Percentiles rank a stretch among this genome's conserved stretches.
Evolutionary conservation across 2,797 vertebrate genomes (phyloP).

Genomic region (Sparus aurata): DNA sequence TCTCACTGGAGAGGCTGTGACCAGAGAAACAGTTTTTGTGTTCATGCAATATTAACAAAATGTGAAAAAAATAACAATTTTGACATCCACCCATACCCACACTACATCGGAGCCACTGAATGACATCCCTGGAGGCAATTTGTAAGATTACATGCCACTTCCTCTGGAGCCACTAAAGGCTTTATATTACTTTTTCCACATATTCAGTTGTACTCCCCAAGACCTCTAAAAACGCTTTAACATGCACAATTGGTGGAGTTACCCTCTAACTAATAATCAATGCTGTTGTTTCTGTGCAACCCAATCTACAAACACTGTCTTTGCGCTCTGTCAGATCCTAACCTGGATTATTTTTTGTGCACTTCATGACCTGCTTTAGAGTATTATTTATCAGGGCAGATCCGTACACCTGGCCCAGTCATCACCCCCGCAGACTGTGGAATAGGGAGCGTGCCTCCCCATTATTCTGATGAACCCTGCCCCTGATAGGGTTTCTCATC

Average conservation of each 20-base stretch:
- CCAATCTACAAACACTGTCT: not conserved
- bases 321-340: not conserved
- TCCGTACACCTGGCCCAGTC: conserved; percentile 26
- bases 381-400: conserved; percentile 35
- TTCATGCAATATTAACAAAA: too few species aligned
- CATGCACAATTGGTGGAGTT: too few species aligned
- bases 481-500: conserved; percentile 84
- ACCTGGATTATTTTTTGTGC: conserved; percentile 12
- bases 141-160: too few species aligned
- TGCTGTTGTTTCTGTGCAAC: not conserved
- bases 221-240: too few species aligned
- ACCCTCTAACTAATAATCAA: not conserved
- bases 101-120: too few species aligned
- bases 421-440: conserved; percentile 45
- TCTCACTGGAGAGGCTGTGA: not conserved
- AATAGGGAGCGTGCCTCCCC: conserved; percentile 54
- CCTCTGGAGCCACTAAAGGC: too few species aligned
- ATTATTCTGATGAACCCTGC: conserved; percentile 83
- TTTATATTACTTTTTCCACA: too few species aligned
- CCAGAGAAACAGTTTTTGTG: not conserved
- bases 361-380: conserved; percentile 22
- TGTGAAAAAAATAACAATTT: too few species aligned
- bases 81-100: too few species aligned
- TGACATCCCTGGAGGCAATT: too few species aligned
- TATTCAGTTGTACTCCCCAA: too few species aligned